Evolutionary conservation across 2,113 vertebrate genomes (phyloP).

Genomic region (Oceanites oceanicus): DNA sequence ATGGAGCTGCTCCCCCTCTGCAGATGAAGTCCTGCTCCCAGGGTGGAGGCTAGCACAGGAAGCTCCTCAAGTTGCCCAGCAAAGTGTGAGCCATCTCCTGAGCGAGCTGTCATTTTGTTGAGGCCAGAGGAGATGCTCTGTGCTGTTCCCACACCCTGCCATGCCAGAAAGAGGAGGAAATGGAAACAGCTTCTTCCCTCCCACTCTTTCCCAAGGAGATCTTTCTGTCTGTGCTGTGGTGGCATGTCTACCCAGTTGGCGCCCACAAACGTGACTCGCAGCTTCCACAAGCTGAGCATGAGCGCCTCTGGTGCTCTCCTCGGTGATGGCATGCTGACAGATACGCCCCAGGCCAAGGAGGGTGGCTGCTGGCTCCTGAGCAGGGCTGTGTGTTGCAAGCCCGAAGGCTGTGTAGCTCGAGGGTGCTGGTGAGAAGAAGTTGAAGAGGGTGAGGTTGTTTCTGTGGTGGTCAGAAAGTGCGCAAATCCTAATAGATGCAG

Average conservation of each 20-base stretch:
- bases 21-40: neutral
- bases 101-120: neutral
- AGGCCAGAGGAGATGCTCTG: neutral
- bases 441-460: neutral
- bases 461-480: neutral
- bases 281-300: neutral
- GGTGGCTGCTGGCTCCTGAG: neutral
- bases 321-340: rapidly evolving
- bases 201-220: neutral
- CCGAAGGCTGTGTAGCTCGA: rapidly evolving
- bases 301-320: neutral
- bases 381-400: neutral
- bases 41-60: neutral
- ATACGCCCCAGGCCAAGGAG: neutral
- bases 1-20: neutral
- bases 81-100: neutral
- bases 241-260: neutral
- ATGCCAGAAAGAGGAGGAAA: neutral
- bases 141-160: neutral
- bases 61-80: neutral
- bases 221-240: neutral
- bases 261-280: neutral
- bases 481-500: neutral
- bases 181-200: slow-evolving; percentile 14
- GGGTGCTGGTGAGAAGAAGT: neutral